These are phyloP conservation scores for Pogonus chalceus DNA, from an alignment of 1,140 invertebrate genomes.

Conservation along the genomic window DNA sequence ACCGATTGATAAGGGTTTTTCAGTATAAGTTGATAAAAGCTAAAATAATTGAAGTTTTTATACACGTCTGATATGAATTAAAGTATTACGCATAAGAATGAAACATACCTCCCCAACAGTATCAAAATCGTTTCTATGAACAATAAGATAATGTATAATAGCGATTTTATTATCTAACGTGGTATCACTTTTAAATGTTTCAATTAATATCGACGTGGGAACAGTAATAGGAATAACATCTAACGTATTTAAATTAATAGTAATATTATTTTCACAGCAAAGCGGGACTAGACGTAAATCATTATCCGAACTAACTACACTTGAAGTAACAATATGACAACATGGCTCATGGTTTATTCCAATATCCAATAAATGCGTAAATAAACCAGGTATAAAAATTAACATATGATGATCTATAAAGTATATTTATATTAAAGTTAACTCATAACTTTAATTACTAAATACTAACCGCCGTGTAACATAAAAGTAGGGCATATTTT, in stretches of 20 bases:
- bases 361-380: slow-evolving; percentile 70
- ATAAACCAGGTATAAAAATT: slow-evolving; percentile 65
- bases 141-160: slow-evolving; percentile 68
- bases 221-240: slow-evolving; percentile 57
- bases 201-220: slow-evolving; percentile 48
- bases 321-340: slow-evolving; percentile 60
- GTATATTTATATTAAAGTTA: slow-evolving; percentile 10
- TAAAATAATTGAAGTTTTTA: slow-evolving; percentile 21
- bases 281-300: slow-evolving; percentile 55
- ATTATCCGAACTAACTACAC: slow-evolving; percentile 39
- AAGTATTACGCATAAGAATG: slow-evolving; percentile 4
- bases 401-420: slow-evolving; percentile 59
- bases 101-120: slow-evolving; percentile 49
- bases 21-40: slow-evolving; percentile 39
- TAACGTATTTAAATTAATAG: slow-evolving; percentile 57
- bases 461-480: slow-evolving; percentile 47
- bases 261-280: slow-evolving; percentile 41
- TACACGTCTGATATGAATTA: not conserved
- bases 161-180: slow-evolving; percentile 57
- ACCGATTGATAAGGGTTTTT: slow-evolving; percentile 40
- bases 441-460: not conserved
- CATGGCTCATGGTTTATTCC: slow-evolving; percentile 68
- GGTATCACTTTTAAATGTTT: slow-evolving; percentile 54
- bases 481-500: slow-evolving; percentile 62
- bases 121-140: slow-evolving; percentile 61